Percentiles rank a stretch among this genome's conserved stretches.
Evolutionary conservation across 2,888 invertebrate genomes (phyloP).

Genomic region (Portevinia maculata): DNA sequence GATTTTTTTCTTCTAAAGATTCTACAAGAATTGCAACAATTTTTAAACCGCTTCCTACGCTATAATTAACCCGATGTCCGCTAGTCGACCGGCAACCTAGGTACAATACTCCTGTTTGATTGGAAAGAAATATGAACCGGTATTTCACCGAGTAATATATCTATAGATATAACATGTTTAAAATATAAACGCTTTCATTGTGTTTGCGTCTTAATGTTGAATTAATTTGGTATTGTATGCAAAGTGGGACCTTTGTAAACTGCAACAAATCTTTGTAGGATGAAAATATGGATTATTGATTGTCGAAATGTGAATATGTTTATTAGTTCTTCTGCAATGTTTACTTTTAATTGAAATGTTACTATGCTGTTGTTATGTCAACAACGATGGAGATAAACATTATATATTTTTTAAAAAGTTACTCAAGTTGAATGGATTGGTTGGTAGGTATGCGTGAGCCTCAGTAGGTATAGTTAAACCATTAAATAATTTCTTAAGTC

Average conservation of each 20-base stretch:
- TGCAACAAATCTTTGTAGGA: constrained; percentile 9
- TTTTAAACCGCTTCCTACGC: not conserved
- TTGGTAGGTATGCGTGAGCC: not conserved
- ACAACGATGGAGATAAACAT: constrained; percentile 19
- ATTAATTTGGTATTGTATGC: constrained; percentile 15
- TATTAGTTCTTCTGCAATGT: constrained; percentile 31
- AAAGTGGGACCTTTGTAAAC: constrained; percentile 9
- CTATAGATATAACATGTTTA: not conserved
- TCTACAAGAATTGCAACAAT: not conserved
- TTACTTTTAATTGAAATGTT: not conserved
- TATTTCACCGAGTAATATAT: not conserved
- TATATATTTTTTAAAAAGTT: constrained; percentile 6
- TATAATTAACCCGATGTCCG: constrained; percentile 19
- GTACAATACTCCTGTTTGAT: constrained; percentile 21
- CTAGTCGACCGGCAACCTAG: constrained; percentile 11
- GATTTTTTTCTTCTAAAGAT: constrained; percentile 14
- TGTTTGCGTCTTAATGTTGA: constrained; percentile 5
- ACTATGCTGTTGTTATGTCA: constrained; percentile 14
- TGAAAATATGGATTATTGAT: not conserved
- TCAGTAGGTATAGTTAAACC: not conserved
- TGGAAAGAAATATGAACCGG: constrained; percentile 34
- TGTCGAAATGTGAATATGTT: constrained; percentile 27
- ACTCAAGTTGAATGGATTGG: constrained; percentile 3
- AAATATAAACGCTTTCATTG: constrained; percentile 7
- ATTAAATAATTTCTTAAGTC: not conserved